These are phyloP conservation scores for Rafetus swinhoei DNA, from an alignment of 2,113 vertebrate species.

Conservation along the genomic window DNA sequence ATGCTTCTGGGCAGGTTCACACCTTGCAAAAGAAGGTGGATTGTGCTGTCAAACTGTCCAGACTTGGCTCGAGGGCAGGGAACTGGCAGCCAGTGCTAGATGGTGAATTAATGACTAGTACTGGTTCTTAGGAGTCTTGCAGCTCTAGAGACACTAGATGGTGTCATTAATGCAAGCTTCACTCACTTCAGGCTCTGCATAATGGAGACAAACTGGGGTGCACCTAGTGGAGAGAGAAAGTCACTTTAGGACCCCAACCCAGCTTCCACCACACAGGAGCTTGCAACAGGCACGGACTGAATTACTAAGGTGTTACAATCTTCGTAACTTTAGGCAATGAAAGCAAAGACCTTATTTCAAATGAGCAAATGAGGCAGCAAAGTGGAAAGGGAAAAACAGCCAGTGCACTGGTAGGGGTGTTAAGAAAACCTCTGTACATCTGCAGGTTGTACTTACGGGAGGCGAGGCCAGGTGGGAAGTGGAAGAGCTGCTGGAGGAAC, in stretches of 20 bases:
- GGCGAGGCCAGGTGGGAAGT: slow-evolving; percentile 92
- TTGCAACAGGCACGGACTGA: background rate
- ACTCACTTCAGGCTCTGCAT: background rate
- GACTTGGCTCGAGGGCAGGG: background rate
- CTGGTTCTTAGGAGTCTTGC: background rate
- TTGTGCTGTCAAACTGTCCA: background rate
- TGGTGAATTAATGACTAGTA: background rate
- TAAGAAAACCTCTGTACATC: background rate
- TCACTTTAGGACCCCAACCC: background rate
- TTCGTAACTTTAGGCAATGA: background rate
- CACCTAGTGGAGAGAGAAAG: background rate
- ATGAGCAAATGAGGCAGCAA: background rate
- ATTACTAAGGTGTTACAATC: background rate
- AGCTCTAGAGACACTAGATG: background rate
- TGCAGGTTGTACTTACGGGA: slow-evolving; percentile 81
- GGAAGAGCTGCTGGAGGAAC: slow-evolving; percentile 91
- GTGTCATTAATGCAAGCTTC: background rate
- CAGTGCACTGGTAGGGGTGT: background rate
- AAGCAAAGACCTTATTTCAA: background rate
- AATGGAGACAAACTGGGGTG: background rate
- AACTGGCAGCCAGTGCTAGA: background rate
- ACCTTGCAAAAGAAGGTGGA: background rate
- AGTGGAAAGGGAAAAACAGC: background rate
- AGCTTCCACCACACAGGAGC: background rate
- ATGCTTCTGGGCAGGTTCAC: background rate